Percentiles rank a stretch among this genome's conserved stretches.
Evolutionary conservation across 2,797 vertebrate genomes (phyloP).

Genomic region (Echeneis naucrates): DNA sequence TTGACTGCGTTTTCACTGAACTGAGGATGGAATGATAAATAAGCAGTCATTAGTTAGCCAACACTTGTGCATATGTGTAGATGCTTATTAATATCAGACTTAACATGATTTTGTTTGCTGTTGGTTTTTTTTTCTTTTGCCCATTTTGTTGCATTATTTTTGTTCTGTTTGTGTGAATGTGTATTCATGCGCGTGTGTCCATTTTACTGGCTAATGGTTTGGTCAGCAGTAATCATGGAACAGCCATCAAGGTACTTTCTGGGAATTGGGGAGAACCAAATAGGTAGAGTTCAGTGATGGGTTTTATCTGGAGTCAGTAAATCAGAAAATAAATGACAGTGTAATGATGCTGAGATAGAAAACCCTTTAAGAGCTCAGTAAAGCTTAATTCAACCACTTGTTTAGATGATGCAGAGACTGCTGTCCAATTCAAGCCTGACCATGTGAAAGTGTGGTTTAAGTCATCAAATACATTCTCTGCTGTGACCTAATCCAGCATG

Average conservation of each 20-base stretch:
- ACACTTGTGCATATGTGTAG: constrained; percentile 8
- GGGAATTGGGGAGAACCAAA: constrained; percentile 5
- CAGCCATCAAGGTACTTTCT: constrained; percentile 16
- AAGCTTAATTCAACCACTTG: background rate
- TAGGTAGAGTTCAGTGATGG: background rate
- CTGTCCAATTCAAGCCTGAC: background rate
- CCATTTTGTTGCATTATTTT: background rate
- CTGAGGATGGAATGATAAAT: constrained; percentile 50
- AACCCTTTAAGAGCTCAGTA: background rate
- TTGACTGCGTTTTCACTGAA: constrained; percentile 37
- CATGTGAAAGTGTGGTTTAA: background rate
- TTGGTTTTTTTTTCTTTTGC: constrained; percentile 8
- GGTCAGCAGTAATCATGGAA: background rate
- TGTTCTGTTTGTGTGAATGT: background rate
- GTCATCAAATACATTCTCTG: background rate
- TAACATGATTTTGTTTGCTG: background rate
- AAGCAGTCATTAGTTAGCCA: constrained; percentile 36
- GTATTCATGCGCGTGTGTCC: background rate
- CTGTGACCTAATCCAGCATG: background rate
- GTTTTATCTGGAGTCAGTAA: background rate
- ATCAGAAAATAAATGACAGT: background rate
- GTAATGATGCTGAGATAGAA: background rate
- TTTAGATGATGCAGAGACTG: background rate
- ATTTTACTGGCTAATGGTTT: constrained; percentile 17
- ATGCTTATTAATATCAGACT: constrained; percentile 29